These are phyloP conservation scores for Archaeoteleia sp. DNA, from an alignment of 2,888 invertebrate species.

Conservation along the genomic window DNA sequence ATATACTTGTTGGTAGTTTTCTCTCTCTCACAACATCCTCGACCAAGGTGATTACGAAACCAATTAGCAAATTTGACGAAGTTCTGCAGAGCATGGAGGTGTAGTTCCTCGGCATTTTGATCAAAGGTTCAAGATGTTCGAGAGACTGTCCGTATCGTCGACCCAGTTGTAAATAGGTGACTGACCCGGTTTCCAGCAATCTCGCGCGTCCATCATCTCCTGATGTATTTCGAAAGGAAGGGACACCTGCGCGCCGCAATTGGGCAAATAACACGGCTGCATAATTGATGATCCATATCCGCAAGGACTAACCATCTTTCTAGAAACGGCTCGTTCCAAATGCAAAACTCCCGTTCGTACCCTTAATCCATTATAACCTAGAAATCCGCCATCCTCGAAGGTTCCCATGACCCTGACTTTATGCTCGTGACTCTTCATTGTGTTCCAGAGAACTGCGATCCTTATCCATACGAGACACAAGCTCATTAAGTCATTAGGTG, in stretches of 20 bases:
- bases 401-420: conserved; percentile 47
- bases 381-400: conserved; percentile 25
- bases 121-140: conserved; percentile 46
- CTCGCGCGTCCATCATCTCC: conserved; percentile 64
- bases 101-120: conserved; percentile 40
- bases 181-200: conserved; percentile 67
- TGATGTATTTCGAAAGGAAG: conserved; percentile 64
- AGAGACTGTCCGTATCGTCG: conserved; percentile 53
- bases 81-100: conserved; percentile 25
- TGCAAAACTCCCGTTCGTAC: conserved; percentile 7
- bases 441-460: conserved; percentile 20
- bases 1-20: conserved; percentile 19
- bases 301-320: conserved; percentile 4
- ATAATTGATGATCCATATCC: conserved; percentile 28
- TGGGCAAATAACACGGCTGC: conserved; percentile 28
- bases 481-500: conserved; percentile 29
- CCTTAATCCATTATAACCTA: conserved; percentile 36
- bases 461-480: conserved; percentile 22
- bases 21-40: conserved; percentile 16
- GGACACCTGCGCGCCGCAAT: conserved; percentile 52
- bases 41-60: conserved; percentile 2
- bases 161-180: conserved; percentile 73
- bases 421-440: conserved; percentile 33
- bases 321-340: conserved; percentile 8
- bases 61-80: conserved; percentile 13